Conservation (phyloP, 1,140 invertebrate species). For the Samia ricini region DNA sequence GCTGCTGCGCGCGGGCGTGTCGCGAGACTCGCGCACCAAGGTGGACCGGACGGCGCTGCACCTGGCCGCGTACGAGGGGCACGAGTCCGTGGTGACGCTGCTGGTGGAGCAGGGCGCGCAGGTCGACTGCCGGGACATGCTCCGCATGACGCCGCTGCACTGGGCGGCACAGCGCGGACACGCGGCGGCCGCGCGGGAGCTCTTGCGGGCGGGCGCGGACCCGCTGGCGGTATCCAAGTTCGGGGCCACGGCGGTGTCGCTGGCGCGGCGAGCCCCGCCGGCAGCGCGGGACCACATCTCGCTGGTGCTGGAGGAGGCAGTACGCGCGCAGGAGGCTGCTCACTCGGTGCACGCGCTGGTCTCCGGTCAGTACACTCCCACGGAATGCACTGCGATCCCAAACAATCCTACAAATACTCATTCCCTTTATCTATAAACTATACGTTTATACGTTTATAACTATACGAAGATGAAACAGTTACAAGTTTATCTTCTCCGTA, state of each 20-base stretch:
- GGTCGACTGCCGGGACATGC: slow-evolving; percentile 84
- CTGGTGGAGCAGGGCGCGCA: slow-evolving; percentile 87
- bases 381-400: too few species aligned
- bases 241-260: slow-evolving; percentile 87
- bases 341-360: slow-evolving; percentile 19
- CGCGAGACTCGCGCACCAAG: slow-evolving; percentile 93
- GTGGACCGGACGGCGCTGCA: slow-evolving; percentile 95
- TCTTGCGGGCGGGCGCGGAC: slow-evolving; percentile 87
- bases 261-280: slow-evolving; percentile 78
- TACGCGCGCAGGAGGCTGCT: slow-evolving; percentile 13
- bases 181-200: slow-evolving; percentile 81
- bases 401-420: too few species aligned
- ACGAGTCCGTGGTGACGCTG: slow-evolving; percentile 86
- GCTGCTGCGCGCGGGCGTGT: slow-evolving; percentile 90
- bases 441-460: too few species aligned
- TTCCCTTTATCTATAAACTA: too few species aligned
- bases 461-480: too few species aligned
- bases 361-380: background rate
- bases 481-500: too few species aligned
- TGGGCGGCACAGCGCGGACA: slow-evolving; percentile 91
- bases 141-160: slow-evolving; percentile 96
- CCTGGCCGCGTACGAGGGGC: slow-evolving; percentile 92
- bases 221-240: slow-evolving; percentile 87
- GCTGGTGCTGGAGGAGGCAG: slow-evolving; percentile 13
- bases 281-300: background rate